Conservation (phyloP, 2,113 vertebrate species). For the Chaenocephalus aceratus region DNA sequence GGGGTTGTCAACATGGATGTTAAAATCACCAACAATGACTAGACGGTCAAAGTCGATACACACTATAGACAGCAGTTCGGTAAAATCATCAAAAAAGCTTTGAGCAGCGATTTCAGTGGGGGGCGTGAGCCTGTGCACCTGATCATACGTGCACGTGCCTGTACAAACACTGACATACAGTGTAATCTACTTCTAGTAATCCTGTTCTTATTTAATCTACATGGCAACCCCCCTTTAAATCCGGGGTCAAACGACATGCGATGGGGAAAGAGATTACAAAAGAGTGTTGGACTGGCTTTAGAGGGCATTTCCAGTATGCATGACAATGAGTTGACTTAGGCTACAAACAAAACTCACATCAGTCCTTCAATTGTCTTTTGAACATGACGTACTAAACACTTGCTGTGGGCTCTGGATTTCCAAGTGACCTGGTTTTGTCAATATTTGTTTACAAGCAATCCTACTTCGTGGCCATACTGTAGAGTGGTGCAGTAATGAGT, state of each 20-base stretch:
- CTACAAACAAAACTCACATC: neutral
- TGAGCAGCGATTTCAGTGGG: constrained; percentile 22
- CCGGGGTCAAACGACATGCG: constrained; percentile 13
- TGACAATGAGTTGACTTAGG: neutral
- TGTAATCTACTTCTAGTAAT: constrained; percentile 38
- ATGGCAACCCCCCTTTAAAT: constrained; percentile 31
- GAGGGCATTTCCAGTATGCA: neutral
- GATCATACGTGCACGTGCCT: neutral
- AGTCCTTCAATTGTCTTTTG: too few relatives aligned
- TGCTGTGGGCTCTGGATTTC: too few relatives aligned
- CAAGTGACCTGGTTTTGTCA: too few relatives aligned
- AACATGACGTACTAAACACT: too few relatives aligned
- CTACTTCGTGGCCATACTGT: too few relatives aligned
- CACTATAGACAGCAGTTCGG: too few relatives aligned
- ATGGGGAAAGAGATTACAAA: neutral
- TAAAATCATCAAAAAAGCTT: too few relatives aligned
- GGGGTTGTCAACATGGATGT: too few relatives aligned
- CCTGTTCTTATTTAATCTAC: constrained; percentile 48
- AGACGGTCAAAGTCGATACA: too few relatives aligned
- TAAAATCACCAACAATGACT: too few relatives aligned
- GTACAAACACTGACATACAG: constrained; percentile 6
- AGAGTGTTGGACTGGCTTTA: neutral
- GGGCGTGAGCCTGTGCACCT: neutral
- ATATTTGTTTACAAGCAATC: too few relatives aligned
- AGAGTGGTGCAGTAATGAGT: too few relatives aligned